A percentile compares a stretch with the other conserved stretches of the same genome.
phyloP scores from a whole-genome alignment of 2,888 invertebrate genomes.

The Pristionchus fissidentatus region DNA sequence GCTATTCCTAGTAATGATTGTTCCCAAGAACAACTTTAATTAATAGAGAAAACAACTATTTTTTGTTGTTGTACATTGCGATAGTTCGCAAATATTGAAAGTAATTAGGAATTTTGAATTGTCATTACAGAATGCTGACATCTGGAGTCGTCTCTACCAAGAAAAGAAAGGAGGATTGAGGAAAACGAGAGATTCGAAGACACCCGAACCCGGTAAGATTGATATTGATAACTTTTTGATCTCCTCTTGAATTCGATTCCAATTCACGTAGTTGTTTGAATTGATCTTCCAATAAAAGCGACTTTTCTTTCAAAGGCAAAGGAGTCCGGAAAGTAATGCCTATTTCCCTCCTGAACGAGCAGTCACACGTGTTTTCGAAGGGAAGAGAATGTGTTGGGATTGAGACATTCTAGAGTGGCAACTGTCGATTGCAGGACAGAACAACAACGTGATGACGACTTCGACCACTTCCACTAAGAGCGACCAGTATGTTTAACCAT shows the following conservation, averaged over 20 bases:
- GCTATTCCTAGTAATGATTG: no score
- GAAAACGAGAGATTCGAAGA: conserved; percentile 59
- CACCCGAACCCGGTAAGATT: conserved; percentile 53
- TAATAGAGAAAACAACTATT: no score
- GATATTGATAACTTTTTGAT: background rate
- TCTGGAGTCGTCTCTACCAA: conserved; percentile 65
- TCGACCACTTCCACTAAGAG: conserved; percentile 7
- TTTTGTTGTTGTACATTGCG: no score
- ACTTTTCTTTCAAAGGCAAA: no score
- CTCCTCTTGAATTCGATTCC: background rate
- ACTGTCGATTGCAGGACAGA: background rate
- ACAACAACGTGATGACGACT: conserved; percentile 46
- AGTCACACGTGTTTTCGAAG: no score
- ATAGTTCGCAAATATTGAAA: no score
- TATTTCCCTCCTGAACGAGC: no score
- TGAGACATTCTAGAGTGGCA: background rate
- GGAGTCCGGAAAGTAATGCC: no score
- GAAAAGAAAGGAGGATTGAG: conserved; percentile 61
- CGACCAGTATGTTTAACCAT: background rate
- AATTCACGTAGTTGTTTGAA: no score
- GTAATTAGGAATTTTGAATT: background rate
- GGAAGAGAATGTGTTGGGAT: no score
- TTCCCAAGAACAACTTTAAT: no score
- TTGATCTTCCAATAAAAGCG: no score
- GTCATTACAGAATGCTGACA: conserved; percentile 54